Base-by-base conservation (phyloP, 2,888 invertebrate genomes). In the Philereme vetulata region DNA sequence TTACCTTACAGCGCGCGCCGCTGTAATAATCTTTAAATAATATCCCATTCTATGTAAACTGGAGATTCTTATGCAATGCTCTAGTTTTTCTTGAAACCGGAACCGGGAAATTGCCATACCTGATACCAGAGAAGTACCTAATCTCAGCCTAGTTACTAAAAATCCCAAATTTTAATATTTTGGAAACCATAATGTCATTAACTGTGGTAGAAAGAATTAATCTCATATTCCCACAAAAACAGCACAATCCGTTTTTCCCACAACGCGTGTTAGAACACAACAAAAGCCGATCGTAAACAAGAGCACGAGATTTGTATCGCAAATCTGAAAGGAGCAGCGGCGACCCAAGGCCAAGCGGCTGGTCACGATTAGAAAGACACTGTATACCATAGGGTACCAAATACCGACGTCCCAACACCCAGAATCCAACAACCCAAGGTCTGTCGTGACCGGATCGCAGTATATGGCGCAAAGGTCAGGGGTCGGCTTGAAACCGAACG, bases 321-420 rank as follows among this genome's bases (percentile, higher is more conserved):
- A 73, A 77, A 80, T 78, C 75, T 77, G 77, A 83, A 82, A 87
- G 89, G 89, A 86, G 84, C 85, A 89, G 67, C 81, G 75, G 67
- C 81, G 75, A 72, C 71, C 84, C 87, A 88, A 89, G 88, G 88
- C 85, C 85, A 77, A 63, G 69, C 59, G 56, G 70, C 81, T 71
- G 81, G 88, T 88, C 90, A 90, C 90, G 90, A 85, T 84, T 87
- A 84, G 86, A 86, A 82, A 89, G 87, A 87, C 80, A 46, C 43
- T 49, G n/a, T n/a, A 36, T 45, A 63, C 65, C 68, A 66, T 67
- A 65, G 67, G 68, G 69, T 62, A 57, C 51, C 46, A 35, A 8
- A 35, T 35, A 21, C 9, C n/a, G n/a, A 42, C 5, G 10, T 42
- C 42, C 71, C 71, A 76, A 76, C 74, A 74, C 72, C 77, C 80